Evolutionary conservation across 2,888 invertebrate species (phyloP), one percentile per base, ranked within the genome.

Genomic region (Agapostemon virescens): DNA sequence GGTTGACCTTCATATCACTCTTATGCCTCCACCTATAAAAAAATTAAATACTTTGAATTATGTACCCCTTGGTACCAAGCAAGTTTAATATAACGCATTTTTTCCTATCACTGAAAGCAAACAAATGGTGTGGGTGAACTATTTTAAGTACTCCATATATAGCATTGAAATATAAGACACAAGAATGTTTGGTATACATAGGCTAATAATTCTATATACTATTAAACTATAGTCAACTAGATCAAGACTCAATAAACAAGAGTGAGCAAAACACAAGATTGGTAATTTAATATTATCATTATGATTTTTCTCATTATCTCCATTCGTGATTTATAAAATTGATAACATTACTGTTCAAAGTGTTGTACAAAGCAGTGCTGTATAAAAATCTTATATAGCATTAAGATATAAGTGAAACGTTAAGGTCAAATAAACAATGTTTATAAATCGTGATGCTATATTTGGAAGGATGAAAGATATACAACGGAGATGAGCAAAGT

Each of bases 401-500:
- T 52, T 49, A 40, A 64, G 38, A 55, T 71, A 23, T 55, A 55
- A 73, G 17, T 30, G 1, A 1, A 23, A 55, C 40, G 20, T 55
- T 55, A 9, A 36, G 30, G 42, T 23, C 11, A n/a, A 55, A 33
- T 63, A 17, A 52, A 45, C 13, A 15, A 38, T 71, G 38, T 74
- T 74, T 61, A n/a, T 0, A 40, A 42, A 49, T n/a, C 36, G 2
- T 38, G 30, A 74, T 72, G 55, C 33, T 33, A 9, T 49, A 40
- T 45, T 13, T 42, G 30, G 52, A 33, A 23, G 49, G 7, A 17
- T 67, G 58, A 55, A 52, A 55, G 71, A 66, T 58, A 26, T 49
- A 58, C 36, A 23, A 63, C 17, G 7, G 17, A 42, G 52, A 26
- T 20, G 33, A 68, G 70, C 64, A 30, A 45, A 74, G 36, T 40